These are phyloP conservation scores for Manis crassicaudata DNA, from an alignment of 2,797 vertebrate genomes.

Conservation along the genomic window DNA sequence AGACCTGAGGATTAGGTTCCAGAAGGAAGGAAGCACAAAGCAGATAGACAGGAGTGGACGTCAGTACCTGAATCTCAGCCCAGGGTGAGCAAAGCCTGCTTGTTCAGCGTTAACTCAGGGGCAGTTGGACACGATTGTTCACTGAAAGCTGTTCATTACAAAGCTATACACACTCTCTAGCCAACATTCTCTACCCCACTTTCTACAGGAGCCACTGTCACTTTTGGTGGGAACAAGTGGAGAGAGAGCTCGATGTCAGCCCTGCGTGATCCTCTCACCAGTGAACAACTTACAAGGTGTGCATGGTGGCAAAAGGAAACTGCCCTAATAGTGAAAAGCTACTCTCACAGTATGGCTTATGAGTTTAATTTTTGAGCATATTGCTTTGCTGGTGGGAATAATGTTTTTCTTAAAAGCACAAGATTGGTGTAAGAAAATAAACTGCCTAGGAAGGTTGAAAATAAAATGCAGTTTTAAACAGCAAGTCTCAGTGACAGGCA, in stretches of 20 bases:
- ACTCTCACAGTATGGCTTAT: background rate
- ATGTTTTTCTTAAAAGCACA: conserved; percentile 33
- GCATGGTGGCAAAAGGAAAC: background rate
- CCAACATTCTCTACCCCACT: background rate
- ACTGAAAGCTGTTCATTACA: background rate
- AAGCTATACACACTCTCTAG: background rate
- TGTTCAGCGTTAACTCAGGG: background rate
- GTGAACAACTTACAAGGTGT: background rate
- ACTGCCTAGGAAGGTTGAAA: background rate
- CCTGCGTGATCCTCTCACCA: background rate
- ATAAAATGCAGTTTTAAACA: background rate
- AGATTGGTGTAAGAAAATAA: conserved; percentile 38
- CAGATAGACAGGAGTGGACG: background rate
- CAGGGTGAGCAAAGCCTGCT: background rate
- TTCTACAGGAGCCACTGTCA: background rate
- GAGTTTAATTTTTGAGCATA: background rate
- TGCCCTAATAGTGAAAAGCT: background rate
- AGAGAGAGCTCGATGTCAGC: background rate
- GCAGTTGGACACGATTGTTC: background rate
- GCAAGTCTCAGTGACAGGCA: conserved; percentile 1
- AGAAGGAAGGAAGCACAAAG: background rate
- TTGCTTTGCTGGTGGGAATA: background rate
- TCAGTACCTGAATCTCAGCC: background rate
- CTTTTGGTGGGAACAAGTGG: background rate
- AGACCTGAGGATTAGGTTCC: background rate